Conservation (phyloP, 2,797 vertebrate species). For the Scolopax bukidnonensis region DNA sequence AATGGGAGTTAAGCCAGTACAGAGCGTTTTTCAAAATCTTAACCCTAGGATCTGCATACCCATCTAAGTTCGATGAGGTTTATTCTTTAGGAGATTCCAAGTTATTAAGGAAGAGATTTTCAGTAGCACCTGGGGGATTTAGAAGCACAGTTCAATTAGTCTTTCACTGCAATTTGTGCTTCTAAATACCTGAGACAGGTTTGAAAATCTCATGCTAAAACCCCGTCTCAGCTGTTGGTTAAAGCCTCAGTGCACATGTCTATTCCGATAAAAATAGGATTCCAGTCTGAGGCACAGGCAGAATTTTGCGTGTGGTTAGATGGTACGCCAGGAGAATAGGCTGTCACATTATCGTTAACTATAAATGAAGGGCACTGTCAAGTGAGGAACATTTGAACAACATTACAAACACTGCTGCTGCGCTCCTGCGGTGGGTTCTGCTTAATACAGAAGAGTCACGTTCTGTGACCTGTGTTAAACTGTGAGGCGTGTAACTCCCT, state of each 20-base stretch:
- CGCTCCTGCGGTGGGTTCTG: not conserved
- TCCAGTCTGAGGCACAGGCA: slow-evolving; percentile 30
- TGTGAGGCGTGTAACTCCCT: not conserved
- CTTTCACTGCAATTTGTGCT: slow-evolving; percentile 54
- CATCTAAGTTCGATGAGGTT: slow-evolving; percentile 56
- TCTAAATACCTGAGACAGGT: slow-evolving; percentile 71
- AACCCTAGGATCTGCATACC: slow-evolving; percentile 54
- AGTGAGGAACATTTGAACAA: not conserved
- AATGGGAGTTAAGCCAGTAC: slow-evolving; percentile 57
- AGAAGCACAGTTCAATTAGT: slow-evolving; percentile 69
- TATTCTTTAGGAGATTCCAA: slow-evolving; percentile 60
- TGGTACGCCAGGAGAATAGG: slow-evolving; percentile 35
- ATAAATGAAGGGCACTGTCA: slow-evolving; percentile 61
- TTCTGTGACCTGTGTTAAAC: not conserved
- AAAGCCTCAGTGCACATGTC: slow-evolving; percentile 67
- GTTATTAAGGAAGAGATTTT: slow-evolving; percentile 67
- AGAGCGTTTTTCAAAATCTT: slow-evolving; percentile 41
- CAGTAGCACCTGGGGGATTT: slow-evolving; percentile 64
- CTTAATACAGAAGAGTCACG: not conserved
- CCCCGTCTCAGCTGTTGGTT: slow-evolving; percentile 58
- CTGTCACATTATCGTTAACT: slow-evolving; percentile 64
- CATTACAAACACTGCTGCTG: accelerated
- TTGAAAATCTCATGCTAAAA: slow-evolving; percentile 64
- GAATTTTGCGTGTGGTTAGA: slow-evolving; percentile 26
- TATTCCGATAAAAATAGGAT: slow-evolving; percentile 64